Evolutionary conservation across 2,888 invertebrate genomes (phyloP), one percentile per base, ranked within the genome.

Genomic region (Nebria salina): DNA sequence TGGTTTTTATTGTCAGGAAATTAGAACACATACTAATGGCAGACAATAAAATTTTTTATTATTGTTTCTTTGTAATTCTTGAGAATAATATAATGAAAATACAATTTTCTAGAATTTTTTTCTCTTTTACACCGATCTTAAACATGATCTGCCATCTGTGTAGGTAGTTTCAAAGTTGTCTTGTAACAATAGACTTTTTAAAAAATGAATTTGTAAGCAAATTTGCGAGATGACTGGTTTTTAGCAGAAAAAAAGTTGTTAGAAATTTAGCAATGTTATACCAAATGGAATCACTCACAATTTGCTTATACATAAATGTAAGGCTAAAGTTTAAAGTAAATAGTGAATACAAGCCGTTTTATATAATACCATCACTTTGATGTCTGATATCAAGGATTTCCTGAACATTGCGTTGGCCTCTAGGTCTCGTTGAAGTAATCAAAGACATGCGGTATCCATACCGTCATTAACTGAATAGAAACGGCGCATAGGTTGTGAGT

Each of bases 391-490:
- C 81, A 81, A 81, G 81, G 76, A 76, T 76, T 34, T 64, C 75
- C 70, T 72, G 76, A 41, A 81, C 72, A n/a, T 72, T 72, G 81
- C 34, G 72, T 76, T 64, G 72, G 81, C 81, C 81, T 81, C 81
- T 81, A 72, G 65, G 43, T 65, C 15, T 20, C 42, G 20, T 72
- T 72, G 81, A 41, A 76, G 25, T 76, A 81, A 81, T 75, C 81
- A 75, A 65, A 25, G 81, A 81, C 81, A 54, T 15, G 7, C 79
- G 25, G 7, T 42, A 73, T 73, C n/a, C 13, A 26, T 34, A 75
- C 54, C 64, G 8, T 20, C 75, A 70, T 43, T 75, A 20, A 54
- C 20, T 11, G 2, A 64, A 11, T 15, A 64, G 15, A 64, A 75
- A 15, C 42, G 15, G n/a, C 20, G 20, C 20, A 8, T 8, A 13